phyloP scores from a whole-genome alignment of 1,140 invertebrate species.

The Leptoteleia sp. region DNA sequence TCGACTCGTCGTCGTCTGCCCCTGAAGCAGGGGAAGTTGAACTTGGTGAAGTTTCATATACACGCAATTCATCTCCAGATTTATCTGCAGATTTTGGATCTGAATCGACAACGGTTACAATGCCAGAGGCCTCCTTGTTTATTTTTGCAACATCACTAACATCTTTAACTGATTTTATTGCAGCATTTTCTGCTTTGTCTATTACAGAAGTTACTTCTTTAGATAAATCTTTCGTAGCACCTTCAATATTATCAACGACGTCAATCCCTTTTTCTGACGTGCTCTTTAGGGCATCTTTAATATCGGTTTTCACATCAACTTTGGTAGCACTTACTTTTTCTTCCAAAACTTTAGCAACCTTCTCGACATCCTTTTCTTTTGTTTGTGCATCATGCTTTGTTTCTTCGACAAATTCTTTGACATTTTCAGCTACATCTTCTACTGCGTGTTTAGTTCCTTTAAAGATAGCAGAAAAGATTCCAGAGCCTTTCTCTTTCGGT shows the following conservation, averaged over 20 bases:
- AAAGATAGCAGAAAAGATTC: conserved; percentile 7
- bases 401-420: conserved; percentile 31
- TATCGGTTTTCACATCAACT: too few relatives aligned
- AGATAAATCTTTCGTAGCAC: too few relatives aligned
- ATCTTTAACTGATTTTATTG: too few relatives aligned
- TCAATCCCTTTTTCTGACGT: too few relatives aligned
- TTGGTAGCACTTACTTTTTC: neutral
- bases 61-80: too few relatives aligned
- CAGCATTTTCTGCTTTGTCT: too few relatives aligned
- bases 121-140: neutral
- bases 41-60: conserved; percentile 9
- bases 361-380: conserved; percentile 64
- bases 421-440: conserved; percentile 15
- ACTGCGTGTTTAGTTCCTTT: conserved; percentile 17
- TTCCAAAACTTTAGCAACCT: too few relatives aligned
- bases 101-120: too few relatives aligned
- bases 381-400: conserved; percentile 18
- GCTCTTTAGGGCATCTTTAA: too few relatives aligned
- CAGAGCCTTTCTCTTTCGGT: neutral
- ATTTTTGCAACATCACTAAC: too few relatives aligned
- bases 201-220: too few relatives aligned
- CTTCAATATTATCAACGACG: too few relatives aligned
- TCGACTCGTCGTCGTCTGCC: conserved; percentile 45
- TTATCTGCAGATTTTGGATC: neutral
- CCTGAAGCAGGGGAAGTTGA: conserved; percentile 40